Conservation (phyloP, 1,140 invertebrate genomes). For the Hormaphis cornu region DNA sequence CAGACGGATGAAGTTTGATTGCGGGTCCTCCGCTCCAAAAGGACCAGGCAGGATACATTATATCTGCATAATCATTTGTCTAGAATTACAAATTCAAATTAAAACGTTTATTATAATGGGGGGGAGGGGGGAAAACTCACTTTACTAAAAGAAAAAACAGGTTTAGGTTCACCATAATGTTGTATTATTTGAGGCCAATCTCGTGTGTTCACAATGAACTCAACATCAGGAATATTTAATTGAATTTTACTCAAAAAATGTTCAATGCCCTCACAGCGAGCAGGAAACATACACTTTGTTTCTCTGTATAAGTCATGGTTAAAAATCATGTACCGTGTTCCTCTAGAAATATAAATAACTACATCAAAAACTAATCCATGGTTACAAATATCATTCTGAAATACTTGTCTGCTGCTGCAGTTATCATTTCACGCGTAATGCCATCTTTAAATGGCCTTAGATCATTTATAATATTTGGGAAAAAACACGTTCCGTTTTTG, state of each 20-base stretch:
- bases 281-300: constrained; percentile 79
- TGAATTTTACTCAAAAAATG: constrained; percentile 67
- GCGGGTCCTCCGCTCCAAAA: constrained; percentile 97
- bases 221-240: constrained; percentile 65
- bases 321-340: constrained; percentile 78
- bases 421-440: constrained; percentile 57
- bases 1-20: constrained; percentile 82
- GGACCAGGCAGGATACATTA: constrained; percentile 93
- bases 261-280: constrained; percentile 82
- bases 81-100: too few species aligned
- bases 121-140: too few species aligned
- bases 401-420: constrained; percentile 50
- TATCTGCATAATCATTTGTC: constrained; percentile 75
- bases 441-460: constrained; percentile 58
- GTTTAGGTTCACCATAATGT: constrained; percentile 52
- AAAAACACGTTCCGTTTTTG: constrained; percentile 46
- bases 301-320: constrained; percentile 71
- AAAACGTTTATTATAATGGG: too few species aligned
- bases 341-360: constrained; percentile 45
- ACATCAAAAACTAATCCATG: neutral
- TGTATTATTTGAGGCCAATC: constrained; percentile 82
- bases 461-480: constrained; percentile 56
- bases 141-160: constrained; percentile 93
- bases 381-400: constrained; percentile 33
- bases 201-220: constrained; percentile 78